Evolutionary conservation across 2,797 vertebrate genomes (phyloP), one percentile per base, ranked within the genome.

Genomic region (Valencia hispanica): DNA sequence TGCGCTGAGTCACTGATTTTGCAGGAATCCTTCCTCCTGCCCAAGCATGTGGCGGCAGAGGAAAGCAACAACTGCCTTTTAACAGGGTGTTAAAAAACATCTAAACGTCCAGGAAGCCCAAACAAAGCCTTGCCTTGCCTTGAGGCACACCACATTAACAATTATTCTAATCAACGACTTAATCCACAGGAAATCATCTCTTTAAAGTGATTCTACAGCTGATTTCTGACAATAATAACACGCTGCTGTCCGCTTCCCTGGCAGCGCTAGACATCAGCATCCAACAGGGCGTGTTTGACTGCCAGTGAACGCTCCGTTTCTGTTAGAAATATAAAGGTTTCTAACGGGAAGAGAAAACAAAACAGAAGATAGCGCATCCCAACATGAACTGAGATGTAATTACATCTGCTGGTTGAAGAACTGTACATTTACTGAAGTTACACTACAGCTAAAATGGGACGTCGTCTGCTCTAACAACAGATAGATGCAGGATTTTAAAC

Each of bases 111-210:
- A 48, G 18, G 17, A 48, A 18, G 47, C 47, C 15, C 15, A 48
- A 48, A 48, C 6, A 17, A 48, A 48, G 47, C 1, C 11, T 48
- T 48, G 18, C 34, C 22, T 39, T 12, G 74, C 65, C 50, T 65
- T 85, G 74, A 76, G 69, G 43, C 70, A 85, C 92, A 84, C 85
- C 73, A n/a, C n/a, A 41, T 86, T 87, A 91, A 93, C 91, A 95
- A 93, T 94, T 93, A 93, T 88, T 90, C 86, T 92, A 88, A 93
- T 92, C 91, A 91, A 89, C 81, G 83, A 84, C 85, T 86, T 81
- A 85, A 91, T 79, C 80, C 88, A 85, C 72, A 82, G 87, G 85
- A 89, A 91, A 91, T 89, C 84, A 91, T 92, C 92, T 86, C 77
- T 85, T 87, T 76, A 74, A 79, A 85, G 82, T 70, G 81, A 47